Conservation (phyloP, 1,140 invertebrate species). For the Neocloeon triangulifer region DNA sequence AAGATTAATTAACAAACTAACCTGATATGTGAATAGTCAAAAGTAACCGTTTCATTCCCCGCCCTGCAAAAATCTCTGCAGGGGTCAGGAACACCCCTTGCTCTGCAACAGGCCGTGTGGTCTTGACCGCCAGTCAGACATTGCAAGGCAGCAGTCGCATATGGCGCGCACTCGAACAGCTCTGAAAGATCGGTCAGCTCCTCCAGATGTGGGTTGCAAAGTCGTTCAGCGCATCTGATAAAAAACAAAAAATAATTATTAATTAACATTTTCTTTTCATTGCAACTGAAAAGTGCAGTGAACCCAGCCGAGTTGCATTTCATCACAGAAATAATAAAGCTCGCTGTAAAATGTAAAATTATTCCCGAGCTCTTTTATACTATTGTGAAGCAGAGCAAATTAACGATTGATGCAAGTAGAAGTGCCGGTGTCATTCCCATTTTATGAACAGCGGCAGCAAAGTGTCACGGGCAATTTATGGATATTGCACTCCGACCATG, state of each 20-base stretch:
- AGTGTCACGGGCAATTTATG: no score
- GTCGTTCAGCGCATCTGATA: conserved; percentile 38
- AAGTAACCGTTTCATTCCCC: conserved; percentile 51
- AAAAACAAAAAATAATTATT: background rate
- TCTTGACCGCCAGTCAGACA: conserved; percentile 59
- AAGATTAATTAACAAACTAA: conserved; percentile 8
- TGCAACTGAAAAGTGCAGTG: no score
- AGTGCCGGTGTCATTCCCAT: no score
- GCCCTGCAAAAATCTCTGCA: conserved; percentile 55
- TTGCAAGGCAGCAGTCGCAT: conserved; percentile 51
- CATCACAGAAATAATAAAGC: no score
- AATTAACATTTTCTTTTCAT: no score
- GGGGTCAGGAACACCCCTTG: conserved; percentile 41
- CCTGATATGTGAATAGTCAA: conserved; percentile 53
- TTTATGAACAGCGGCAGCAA: no score
- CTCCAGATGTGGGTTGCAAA: conserved; percentile 49
- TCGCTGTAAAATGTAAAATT: no score
- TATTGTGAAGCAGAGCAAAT: no score
- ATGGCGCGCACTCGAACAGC: conserved; percentile 67
- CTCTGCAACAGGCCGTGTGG: conserved; percentile 54
- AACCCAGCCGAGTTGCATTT: no score
- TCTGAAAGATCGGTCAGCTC: conserved; percentile 36
- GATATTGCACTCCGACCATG: no score
- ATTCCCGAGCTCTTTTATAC: no score
- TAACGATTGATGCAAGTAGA: no score